phyloP scores from a whole-genome alignment of 2,888 invertebrate genomes.

The Alviniconcha strummeri region DNA sequence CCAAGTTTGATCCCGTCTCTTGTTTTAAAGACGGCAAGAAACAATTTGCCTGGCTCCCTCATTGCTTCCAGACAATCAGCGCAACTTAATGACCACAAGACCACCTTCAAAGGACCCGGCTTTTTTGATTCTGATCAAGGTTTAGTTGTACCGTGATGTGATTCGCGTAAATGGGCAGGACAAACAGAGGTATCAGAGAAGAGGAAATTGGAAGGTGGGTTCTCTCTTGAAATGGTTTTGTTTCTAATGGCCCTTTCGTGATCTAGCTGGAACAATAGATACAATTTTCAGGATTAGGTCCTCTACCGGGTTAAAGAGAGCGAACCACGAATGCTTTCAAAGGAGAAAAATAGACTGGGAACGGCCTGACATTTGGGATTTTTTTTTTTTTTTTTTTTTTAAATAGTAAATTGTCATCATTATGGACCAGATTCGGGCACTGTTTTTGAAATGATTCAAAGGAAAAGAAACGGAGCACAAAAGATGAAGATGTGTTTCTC shows the following conservation, averaged over 20 bases:
- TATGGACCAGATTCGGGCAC: slow-evolving; percentile 14
- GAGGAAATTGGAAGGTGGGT: slow-evolving; percentile 18
- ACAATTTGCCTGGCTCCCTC: slow-evolving; percentile 17
- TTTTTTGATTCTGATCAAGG: slow-evolving; percentile 5
- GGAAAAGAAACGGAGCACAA: background rate
- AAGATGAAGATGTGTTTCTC: background rate
- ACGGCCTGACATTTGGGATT: slow-evolving; percentile 23
- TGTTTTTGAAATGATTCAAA: slow-evolving; percentile 5
- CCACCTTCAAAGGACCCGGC: slow-evolving; percentile 3
- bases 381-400: background rate
- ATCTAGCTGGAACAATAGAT: slow-evolving; percentile 18
- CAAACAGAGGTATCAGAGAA: slow-evolving; percentile 27
- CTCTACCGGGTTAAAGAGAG: slow-evolving; percentile 5
- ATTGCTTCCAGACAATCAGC: slow-evolving; percentile 21
- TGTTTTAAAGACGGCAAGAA: slow-evolving; percentile 12
- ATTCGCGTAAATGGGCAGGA: background rate
- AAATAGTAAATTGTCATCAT: slow-evolving; percentile 22
- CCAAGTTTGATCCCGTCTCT: slow-evolving; percentile 6
- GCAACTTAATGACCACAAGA: slow-evolving; percentile 25
- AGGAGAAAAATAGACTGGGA: slow-evolving; percentile 17
- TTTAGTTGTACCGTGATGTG: background rate
- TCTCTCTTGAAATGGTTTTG: slow-evolving; percentile 10
- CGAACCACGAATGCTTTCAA: slow-evolving; percentile 25
- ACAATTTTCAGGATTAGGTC: slow-evolving; percentile 23
- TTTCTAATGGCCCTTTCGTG: slow-evolving; percentile 12